Base-by-base conservation (phyloP, 2,797 vertebrate species). In the Carduelis carduelis region DNA sequence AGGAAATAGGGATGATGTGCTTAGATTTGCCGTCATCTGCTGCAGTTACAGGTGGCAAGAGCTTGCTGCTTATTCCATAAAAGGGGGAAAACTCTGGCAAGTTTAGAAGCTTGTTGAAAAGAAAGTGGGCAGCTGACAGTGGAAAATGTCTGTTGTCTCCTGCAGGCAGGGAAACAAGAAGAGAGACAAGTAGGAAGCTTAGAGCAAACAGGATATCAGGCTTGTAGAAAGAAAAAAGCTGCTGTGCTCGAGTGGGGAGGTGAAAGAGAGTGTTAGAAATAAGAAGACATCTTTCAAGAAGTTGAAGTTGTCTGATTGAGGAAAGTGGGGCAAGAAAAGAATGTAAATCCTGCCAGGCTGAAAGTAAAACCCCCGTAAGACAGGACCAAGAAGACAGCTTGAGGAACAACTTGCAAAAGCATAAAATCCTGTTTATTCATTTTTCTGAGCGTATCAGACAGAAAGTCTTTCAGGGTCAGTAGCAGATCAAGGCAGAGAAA, bases 341-440 rank as follows among this genome's bases (percentile, higher is more conserved):
- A 91, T 89, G 91, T 77, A 95, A 96, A 95, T 96, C 95, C 75
- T 93, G 68, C 68, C 64, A 91, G 95, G 52, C 81, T 93, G 93
- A 95, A 91, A 90, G 94, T 82, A 94, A 90, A 95, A 87, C 47
- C 78, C 60, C 86, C 10, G 0, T 93, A 96, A 96, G 95, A 90
- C 91, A 53, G 80, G 84, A 69, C 77, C 83, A 74, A 14, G 72
- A 59, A 83, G 96, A 91, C 91, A 95, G 95, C 84, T 92, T 63
- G 91, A 89, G 82, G 82, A 94, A 6, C 91, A 93, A 89, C 94
- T 92, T 83, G 84, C 71, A 92, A 85, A 95, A 92, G 91, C 89
- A 70, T 87, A 80, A 96, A 96, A 94, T 96, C 94, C 95, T 87
- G 82, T 94, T 95, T 95, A 87, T 92, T 94, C 68, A 64, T 92